Evolutionary conservation across 1,140 invertebrate genomes (phyloP), one percentile per base, ranked within the genome.

Genomic region (Panagrolaimus sp.): DNA sequence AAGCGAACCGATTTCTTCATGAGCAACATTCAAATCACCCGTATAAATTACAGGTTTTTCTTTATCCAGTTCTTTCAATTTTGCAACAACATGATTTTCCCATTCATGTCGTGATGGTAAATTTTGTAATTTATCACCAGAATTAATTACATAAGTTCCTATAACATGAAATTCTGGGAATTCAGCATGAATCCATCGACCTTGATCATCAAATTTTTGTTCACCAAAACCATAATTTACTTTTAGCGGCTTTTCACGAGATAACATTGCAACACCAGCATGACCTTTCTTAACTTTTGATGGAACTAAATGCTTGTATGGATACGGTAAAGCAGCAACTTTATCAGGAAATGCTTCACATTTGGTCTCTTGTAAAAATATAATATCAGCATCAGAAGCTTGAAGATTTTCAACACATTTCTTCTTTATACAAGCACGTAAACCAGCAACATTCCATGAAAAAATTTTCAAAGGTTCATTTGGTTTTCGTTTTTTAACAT

Each of bases 11-110:
- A 97, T 96, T 87, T 94, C 91, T 74, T 89, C 85, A 84, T 98
- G 95, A 57, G 94, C 90, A 5, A 98, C 95, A 86, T 98, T 98
- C 87, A 98, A 89, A 84, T 98, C 96, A 1, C 96, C 95, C 83
- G 90, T 92, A 72, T 96, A 87, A 62, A 98, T 90, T 0, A 98
- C 91, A 14, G 94, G 92, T 84, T 99, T 98, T 63, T 90, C 89
- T 67, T 87, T 85, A 85, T 98, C 91, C 16, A 98, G 85, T 62
- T 89, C 84, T 77, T 90, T 88, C 9, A 97, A 82, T 82, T 90
- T 89, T 20, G 88, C 86, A 69, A 88, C 87, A 80, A 98, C 92
- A 27, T 87, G 85, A 71, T 89, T 85, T 83, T 98, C 93, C 92
- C 93, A 99, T 77, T 91, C 86, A 82, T 92, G 87, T 79, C 93